Evolutionary conservation across 1,140 invertebrate species (phyloP), one percentile per base, ranked within the genome.

Genomic region (Hirudo medicinalis): DNA sequence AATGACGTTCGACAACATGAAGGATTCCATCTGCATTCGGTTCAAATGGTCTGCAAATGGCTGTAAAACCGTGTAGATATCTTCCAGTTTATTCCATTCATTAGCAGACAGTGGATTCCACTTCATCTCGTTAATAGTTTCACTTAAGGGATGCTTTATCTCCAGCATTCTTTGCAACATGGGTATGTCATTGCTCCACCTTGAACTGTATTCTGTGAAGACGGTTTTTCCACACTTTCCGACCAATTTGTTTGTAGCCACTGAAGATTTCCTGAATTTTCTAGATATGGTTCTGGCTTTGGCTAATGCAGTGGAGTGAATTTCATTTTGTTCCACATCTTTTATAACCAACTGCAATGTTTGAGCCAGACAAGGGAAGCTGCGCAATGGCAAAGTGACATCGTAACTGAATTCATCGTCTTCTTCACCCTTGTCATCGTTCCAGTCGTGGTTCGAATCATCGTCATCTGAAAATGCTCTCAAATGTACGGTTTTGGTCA

Each of bases 81-180:
- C 22, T 63, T 63, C 57, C 57, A 63, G 57, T 63, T 63, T 63
- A 13, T 63, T 63, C 57, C 57, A 63, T 20, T 63, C 57, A 13
- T 32, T 63, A 13, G 19, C 57, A 2, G 29, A 8, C 57, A 63
- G 29, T 20, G 57, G 4, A 63, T 63, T 32, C 57, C 57, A 63
- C 29, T 17, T 63, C 57, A 63, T 9, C 20, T 63, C 57, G 29
- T 63, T 32, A 0, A 63, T 6, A 2, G 19, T 63, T 32, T 63
- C 57, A 63, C 11, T 63, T n/a, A 63, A 63, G 2, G 22, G 22
- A 27, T 63, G 57, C 29, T 63, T 63, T 63, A 63, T 32, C 15
- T 63, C 57, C 57, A 63, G 15, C 57, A 63, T 63, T 20, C 57
- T 25, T n/a, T 63, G 22, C 57, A 63, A n/a, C 57, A 63, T 63